Evolutionary conservation across 92 coral and sea anemone genomes (phyloP).

Genomic region (Zoanthus sociatus): DNA sequence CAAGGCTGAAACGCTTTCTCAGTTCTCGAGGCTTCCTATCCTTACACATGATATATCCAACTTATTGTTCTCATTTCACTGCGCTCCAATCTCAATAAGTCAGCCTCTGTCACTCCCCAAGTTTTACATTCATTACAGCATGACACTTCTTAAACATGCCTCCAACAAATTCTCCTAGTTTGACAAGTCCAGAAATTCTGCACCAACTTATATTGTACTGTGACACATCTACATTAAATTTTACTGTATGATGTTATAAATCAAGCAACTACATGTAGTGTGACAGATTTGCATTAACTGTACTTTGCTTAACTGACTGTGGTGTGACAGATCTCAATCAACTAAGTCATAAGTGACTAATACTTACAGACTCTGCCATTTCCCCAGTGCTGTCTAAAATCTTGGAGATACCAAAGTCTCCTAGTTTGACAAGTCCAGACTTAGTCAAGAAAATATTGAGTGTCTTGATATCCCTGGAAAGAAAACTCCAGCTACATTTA

Average conservation of each 20-base stretch:
- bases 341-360: background rate
- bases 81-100: conserved; percentile 51
- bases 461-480: conserved; percentile 86
- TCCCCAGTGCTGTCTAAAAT: conserved; percentile 85
- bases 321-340: too few species aligned
- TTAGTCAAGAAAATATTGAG: conserved; percentile 93
- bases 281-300: background rate
- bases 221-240: background rate
- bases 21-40: too few species aligned
- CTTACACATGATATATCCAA: too few species aligned
- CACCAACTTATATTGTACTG: background rate
- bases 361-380: conserved; percentile 98
- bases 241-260: background rate
- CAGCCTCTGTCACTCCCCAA: too few species aligned
- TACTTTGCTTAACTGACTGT: too few species aligned
- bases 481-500: background rate
- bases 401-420: conserved; percentile 98
- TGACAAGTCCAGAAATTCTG: conserved; percentile 81
- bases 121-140: conserved; percentile 74
- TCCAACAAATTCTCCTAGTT: conserved; percentile 97
- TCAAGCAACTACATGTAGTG: background rate
- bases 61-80: too few species aligned
- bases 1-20: conserved; percentile 1
- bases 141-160: conserved; percentile 84
- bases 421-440: conserved; percentile 95